phyloP scores from a whole-genome alignment of 1,140 invertebrate genomes.

The Acromyrmex charruanus region DNA sequence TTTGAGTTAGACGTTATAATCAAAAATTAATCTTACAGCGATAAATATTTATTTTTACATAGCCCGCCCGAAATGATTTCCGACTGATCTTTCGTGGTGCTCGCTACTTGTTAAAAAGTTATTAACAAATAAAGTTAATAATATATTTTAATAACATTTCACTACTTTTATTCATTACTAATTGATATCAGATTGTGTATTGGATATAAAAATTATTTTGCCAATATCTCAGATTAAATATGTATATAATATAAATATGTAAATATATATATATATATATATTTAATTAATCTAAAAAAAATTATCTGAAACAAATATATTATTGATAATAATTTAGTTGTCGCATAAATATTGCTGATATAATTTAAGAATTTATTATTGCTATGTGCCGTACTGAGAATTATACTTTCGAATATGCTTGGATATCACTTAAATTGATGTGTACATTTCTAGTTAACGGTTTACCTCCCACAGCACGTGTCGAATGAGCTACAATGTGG shows the following conservation, averaged over 20 bases:
- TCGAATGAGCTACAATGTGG: constrained; percentile 15
- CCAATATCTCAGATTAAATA: no score
- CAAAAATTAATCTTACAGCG: not conserved
- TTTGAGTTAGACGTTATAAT: not conserved
- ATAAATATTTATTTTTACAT: no score
- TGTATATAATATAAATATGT: not conserved
- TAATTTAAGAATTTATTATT: not conserved
- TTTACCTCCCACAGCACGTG: constrained; percentile 15
- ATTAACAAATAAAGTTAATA: no score
- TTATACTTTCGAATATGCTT: not conserved
- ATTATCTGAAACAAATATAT: not conserved
- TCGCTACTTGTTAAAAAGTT: no score
- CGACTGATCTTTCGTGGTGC: no score
- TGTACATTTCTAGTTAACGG: constrained; percentile 28
- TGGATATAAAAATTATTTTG: no score
- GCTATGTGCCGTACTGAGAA: not conserved
- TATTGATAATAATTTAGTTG: not conserved
- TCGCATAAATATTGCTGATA: not conserved
- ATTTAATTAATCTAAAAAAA: not conserved
- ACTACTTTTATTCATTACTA: no score
- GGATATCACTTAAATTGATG: not conserved
- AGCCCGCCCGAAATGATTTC: no score
- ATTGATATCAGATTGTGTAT: no score
- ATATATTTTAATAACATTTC: no score
- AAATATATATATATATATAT: no score